Base-by-base conservation (phyloP, 2,113 vertebrate species). In the Ciconia maguari region DNA sequence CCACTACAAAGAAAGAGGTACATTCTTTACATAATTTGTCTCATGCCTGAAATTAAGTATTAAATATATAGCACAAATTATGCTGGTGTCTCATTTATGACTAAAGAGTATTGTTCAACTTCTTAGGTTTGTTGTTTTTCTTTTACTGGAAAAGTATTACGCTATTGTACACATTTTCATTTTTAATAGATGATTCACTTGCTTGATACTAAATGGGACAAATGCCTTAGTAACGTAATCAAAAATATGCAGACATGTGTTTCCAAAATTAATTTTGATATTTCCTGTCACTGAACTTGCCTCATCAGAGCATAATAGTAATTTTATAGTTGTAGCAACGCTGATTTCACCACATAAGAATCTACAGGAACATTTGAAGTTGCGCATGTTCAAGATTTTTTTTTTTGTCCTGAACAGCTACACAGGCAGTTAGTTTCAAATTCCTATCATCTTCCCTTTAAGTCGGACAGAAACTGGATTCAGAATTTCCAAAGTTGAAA, bases 211-310 rank as follows among this genome's bases (percentile, higher is more conserved):
- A 97, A 97, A 94, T 88, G 75, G 93, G 95, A 96, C 83, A 93
- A 95, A 76, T 93, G 46, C 85, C 89, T 90, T 74, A 86, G 94
- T 93, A 96, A 96, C 72, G 16, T 93, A 96, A 92, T 95, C 93
- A 97, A 95, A 96, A 97, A 94, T 92, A 94, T 86, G 70, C 84
- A 96, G 95, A 93, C 88, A 87, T 94, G 75, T 96, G 74, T 93
- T 97, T 98, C 94, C 87, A 96, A 97, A 97, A 97, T 97, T 96
- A 98, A 97, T 88, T 97, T 95, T 96, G 75, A 95, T 92, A 97
- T 97, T 97, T 98, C 95, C 96, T 97, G 97, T 97, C 95, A 80
- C 87, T 94, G 94, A 96, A 83, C 94, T 97, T 96, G 94, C 92
- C 96, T 97, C 88, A 96, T 96, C 90, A 97, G 96, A 96, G 95